These are phyloP conservation scores for Oceanites oceanicus DNA, from an alignment of 2,113 vertebrate genomes.

Conservation along the genomic window DNA sequence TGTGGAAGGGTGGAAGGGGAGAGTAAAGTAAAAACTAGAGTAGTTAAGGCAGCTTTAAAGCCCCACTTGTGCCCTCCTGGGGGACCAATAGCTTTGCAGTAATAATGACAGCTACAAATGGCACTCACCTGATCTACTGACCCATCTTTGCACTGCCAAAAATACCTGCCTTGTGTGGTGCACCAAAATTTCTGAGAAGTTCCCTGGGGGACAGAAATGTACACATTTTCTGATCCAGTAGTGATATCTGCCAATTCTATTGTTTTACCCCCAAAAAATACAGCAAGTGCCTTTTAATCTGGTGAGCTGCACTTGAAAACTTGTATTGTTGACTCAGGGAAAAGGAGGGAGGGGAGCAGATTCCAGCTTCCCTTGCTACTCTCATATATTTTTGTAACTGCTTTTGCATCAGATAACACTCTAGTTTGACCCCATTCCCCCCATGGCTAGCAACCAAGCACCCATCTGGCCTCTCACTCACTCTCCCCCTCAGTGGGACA, in stretches of 20 bases:
- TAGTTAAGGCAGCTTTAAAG: neutral
- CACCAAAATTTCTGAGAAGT: neutral
- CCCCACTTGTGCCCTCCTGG: neutral
- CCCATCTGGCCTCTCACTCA: neutral
- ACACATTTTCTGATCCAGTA: neutral
- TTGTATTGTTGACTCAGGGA: neutral
- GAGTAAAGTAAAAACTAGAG: neutral
- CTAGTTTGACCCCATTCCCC: neutral
- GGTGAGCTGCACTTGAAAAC: rapidly evolving
- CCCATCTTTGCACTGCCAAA: neutral
- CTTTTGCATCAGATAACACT: neutral
- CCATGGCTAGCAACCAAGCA: neutral
- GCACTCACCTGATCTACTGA: neutral
- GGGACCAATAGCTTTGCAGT: neutral
- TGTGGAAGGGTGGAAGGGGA: neutral
- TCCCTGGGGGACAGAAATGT: neutral
- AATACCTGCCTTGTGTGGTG: neutral
- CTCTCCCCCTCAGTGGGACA: neutral
- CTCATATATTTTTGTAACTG: neutral
- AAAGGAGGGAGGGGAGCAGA: neutral
- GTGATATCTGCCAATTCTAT: neutral
- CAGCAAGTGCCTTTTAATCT: neutral
- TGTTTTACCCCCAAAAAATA: neutral
- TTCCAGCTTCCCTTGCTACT: neutral
- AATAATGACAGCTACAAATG: neutral